A percentile compares a stretch with the other conserved stretches of the same genome.
phyloP scores from a whole-genome alignment of 2,113 vertebrate genomes.

The Okapia johnstoni region DNA sequence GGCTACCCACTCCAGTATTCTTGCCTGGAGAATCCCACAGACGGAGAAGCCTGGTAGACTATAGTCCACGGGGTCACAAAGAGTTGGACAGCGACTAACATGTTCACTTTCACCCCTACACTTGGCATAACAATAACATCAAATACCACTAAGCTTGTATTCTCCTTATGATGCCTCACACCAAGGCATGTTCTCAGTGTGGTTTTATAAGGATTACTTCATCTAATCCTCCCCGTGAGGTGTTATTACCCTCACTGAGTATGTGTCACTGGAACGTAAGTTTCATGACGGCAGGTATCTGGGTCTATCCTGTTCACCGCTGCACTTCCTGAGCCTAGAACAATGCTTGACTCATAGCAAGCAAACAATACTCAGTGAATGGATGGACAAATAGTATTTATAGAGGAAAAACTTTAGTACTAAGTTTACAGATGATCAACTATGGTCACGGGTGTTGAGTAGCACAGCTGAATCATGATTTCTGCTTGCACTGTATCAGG shows the following conservation, averaged over 20 bases:
- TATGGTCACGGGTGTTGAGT: not conserved
- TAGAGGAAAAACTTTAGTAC: not conserved
- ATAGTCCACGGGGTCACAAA: not conserved
- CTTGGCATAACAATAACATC: not conserved
- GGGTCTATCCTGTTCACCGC: not conserved
- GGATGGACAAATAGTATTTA: no score
- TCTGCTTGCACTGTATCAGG: not conserved
- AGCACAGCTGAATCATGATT: not conserved
- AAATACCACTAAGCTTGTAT: not conserved
- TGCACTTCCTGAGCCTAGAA: not conserved
- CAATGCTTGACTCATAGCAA: not conserved
- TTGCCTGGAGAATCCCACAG: not conserved
- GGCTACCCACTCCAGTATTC: not conserved
- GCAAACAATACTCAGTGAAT: rapidly evolving
- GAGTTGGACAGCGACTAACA: not conserved
- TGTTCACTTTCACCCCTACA: not conserved
- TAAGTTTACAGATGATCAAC: not conserved
- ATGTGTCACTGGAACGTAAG: rapidly evolving
- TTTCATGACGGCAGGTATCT: rapidly evolving
- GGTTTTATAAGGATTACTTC: not conserved
- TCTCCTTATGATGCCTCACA: not conserved
- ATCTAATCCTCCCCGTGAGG: rapidly evolving
- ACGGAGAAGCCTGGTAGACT: not conserved
- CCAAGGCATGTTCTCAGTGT: not conserved
- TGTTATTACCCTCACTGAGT: rapidly evolving